These are phyloP conservation scores for Drosophila paramelanica DNA, from an alignment of 2,888 invertebrate species.

Conservation along the genomic window DNA sequence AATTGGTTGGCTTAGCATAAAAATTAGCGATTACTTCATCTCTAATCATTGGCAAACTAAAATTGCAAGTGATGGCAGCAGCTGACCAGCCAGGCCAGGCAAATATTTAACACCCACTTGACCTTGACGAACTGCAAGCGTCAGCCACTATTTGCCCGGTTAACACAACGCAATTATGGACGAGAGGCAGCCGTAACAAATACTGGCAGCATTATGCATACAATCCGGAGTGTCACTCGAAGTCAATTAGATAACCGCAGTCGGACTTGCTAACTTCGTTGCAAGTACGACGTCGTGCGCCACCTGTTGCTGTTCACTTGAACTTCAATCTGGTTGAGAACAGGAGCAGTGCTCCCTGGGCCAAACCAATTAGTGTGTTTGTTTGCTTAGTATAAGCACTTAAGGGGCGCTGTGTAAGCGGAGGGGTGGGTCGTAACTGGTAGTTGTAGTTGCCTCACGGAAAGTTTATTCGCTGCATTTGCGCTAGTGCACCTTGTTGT, in stretches of 20 bases:
- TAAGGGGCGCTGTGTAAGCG: neutral
- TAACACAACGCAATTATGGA: slow-evolving; percentile 44
- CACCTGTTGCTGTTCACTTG: slow-evolving; percentile 49
- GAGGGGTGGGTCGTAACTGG: slow-evolving; percentile 5
- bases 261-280: slow-evolving; percentile 20
- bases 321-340: slow-evolving; percentile 58
- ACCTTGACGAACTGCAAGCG: slow-evolving; percentile 66
- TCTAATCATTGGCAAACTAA: slow-evolving; percentile 71
- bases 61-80: slow-evolving; percentile 37
- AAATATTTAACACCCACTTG: slow-evolving; percentile 70
- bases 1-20: slow-evolving; percentile 61
- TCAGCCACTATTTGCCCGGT: slow-evolving; percentile 43
- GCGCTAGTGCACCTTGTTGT: slow-evolving; percentile 16
- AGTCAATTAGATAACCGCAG: slow-evolving; percentile 51
- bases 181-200: neutral
- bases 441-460: slow-evolving; percentile 17
- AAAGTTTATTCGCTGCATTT: slow-evolving; percentile 37
- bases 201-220: slow-evolving; percentile 22
- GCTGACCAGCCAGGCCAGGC: slow-evolving; percentile 19
- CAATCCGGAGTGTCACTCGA: slow-evolving; percentile 36
- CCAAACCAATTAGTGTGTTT: slow-evolving; percentile 64
- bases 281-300: slow-evolving; percentile 22
- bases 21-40: slow-evolving; percentile 70
- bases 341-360: slow-evolving; percentile 50
- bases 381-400: slow-evolving; percentile 49